phyloP scores from a whole-genome alignment of 2,888 invertebrate species.

The Bellardia bayeri region DNA sequence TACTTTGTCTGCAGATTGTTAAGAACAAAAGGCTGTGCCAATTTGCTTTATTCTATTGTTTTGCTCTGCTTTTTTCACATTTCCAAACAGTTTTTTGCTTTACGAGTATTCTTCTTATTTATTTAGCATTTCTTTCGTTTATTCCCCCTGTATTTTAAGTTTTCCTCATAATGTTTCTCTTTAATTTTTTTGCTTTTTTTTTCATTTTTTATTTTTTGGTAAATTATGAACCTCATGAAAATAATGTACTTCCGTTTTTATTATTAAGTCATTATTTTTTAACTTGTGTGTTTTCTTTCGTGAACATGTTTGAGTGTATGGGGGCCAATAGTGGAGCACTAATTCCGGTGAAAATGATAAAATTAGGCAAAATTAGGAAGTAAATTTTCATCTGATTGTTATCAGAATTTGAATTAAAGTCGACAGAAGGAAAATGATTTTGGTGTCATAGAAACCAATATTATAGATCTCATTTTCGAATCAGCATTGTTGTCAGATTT shows the following conservation, averaged over 20 bases:
- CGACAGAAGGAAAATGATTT: too few species aligned
- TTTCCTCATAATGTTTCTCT: not conserved
- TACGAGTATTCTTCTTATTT: conserved; percentile 6
- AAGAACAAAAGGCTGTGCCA: conserved; percentile 64
- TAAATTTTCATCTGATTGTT: too few species aligned
- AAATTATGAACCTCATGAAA: conserved; percentile 56
- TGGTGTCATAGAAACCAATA: too few species aligned
- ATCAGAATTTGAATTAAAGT: too few species aligned
- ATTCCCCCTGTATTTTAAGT: not conserved
- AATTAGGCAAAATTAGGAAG: too few species aligned
- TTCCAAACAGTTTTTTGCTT: not conserved
- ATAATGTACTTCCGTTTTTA: conserved; percentile 65
- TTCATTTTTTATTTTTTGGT: too few species aligned
- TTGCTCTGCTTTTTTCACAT: conserved; percentile 18
- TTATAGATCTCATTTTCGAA: too few species aligned
- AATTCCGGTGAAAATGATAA: too few species aligned
- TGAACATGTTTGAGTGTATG: not conserved
- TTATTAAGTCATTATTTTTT: conserved; percentile 55
- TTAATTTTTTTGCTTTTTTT: conserved; percentile 7
- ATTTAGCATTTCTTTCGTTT: not conserved
- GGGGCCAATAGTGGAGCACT: not conserved
- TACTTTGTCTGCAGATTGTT: conserved; percentile 52
- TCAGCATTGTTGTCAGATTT: too few species aligned
- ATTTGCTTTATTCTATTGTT: conserved; percentile 62
- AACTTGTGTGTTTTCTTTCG: not conserved